Base-by-base conservation (phyloP, 2,113 vertebrate genomes). In the Eulacestoma nigropectus region DNA sequence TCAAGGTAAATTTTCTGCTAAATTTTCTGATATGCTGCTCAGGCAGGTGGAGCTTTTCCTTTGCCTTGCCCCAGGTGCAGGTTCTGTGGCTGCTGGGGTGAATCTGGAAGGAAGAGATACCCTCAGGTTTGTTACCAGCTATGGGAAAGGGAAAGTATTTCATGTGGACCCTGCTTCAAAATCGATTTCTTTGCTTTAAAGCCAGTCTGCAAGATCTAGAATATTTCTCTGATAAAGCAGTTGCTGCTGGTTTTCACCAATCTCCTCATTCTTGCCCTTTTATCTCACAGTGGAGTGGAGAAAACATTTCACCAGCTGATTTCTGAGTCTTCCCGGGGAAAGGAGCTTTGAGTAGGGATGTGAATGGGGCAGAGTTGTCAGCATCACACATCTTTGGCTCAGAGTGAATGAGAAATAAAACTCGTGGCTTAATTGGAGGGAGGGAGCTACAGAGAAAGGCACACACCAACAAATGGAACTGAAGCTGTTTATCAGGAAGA, bases 171-270 rank as follows among this genome's bases (percentile, higher is more conserved):
- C 16, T 52, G 6, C 16, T 69, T 57, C 17, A 53, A 55, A 78
- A 44, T 17, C 0, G 0, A n/a, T 55, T 70, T 30, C 1, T 84
- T 65, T 42, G 9, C 15, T 74, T 55, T 77, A 44, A 82, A 82
- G 55, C 41, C 13, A 33, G 29, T 3, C 26, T 73, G 19, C 13
- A 55, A 37, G 67, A 56, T 65, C 32, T 27, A 37, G 33, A 47
- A 6, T 49, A 33, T 29, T 17, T 81, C 10, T 42, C 50, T 49
- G 78, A 37, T 68, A 26, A 89, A 39, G 25, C 16, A 47, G 4
- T 26, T 75, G 7, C 35, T 72, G 8, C 19, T 76, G n/a, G 1
- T 63, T 74, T 87, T 49, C 30, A 41, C 23, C 30, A 10, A 20
- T 35, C 6, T 50, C 25, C 75, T 60, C 8, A 13, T 64, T 85